Base-by-base conservation (phyloP, 2,797 vertebrate species). In the Scarus forsteni region DNA sequence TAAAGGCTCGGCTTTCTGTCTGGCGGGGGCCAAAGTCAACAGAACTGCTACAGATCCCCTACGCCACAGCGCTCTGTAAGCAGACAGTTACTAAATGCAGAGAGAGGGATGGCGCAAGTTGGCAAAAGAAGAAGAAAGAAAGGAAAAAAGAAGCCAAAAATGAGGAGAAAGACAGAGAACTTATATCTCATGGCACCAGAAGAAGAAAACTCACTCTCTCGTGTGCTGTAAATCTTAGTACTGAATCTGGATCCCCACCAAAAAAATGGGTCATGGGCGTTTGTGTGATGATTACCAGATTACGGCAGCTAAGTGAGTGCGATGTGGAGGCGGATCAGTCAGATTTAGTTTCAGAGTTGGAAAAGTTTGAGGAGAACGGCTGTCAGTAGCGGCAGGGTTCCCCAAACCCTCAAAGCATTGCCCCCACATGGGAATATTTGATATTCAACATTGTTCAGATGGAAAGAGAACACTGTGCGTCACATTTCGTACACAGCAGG, bases 1-100 rank as follows among this genome's bases (percentile, higher is more conserved):
- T 87, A 92, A 89, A 90, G 88, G 86, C 83, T 91, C 75, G 1
- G 61, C 75, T 91, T 90, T 89, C 90, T 72, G 76, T 78, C 76
- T 77, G 81, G 54, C 15, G 1, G 2, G 18, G 60, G 86, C 90
- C 90, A 92, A 92, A 88, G 81, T 89, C 88, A 92, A 92, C 87
- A 92, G 66, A 72, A 73, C 85, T 85, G 86, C 85, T 82, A 75
- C 18, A 82, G 90, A 90, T 91, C 84, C 64, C 77, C 77, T 64
- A 14, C 10, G 70, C 84, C 85, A 16, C 83, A 81, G 45, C 39
- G 12, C 74, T 83, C 66, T 40, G 64, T 60, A 4, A 65, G 73
- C 79, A 75, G 83, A 88, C 84, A 51, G 71, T 60, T 70, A 66
- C 78, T 39, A 52, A 73, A 79, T 67, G 55, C 58, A 8, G 9